Evolutionary conservation across 2,113 vertebrate genomes (phyloP).

Genomic region (Tiliqua scincoides): DNA sequence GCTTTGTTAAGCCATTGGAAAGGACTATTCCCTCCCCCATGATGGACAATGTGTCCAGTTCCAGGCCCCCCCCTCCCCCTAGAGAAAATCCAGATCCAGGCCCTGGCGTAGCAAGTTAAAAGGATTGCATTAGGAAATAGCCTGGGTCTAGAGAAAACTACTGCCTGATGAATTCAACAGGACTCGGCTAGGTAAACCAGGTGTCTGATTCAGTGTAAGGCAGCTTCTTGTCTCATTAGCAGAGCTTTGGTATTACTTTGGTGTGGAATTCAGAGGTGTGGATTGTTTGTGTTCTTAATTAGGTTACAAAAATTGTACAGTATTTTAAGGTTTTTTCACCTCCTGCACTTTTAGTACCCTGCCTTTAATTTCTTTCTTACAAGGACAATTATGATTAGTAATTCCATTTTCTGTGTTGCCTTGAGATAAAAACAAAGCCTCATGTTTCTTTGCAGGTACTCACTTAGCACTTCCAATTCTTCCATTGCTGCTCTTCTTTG

Average conservation of each 20-base stretch:
- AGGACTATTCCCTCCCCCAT: background rate
- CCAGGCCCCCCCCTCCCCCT: background rate
- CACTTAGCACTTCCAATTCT: slow-evolving; percentile 93
- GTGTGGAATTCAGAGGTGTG: background rate
- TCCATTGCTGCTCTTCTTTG: slow-evolving; percentile 96
- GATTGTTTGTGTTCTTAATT: background rate
- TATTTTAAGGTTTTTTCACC: background rate
- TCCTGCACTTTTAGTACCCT: background rate
- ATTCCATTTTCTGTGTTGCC: background rate
- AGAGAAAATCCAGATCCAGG: background rate
- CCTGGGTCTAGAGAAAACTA: background rate
- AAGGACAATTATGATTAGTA: background rate
- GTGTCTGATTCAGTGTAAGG: background rate
- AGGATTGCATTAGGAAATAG: background rate
- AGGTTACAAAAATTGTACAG: background rate
- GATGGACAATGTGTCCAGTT: background rate
- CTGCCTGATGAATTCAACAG: background rate
- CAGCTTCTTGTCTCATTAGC: background rate
- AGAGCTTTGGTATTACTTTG: background rate
- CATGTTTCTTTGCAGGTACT: slow-evolving; percentile 81
- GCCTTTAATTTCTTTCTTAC: background rate
- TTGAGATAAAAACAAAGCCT: background rate
- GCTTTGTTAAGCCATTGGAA: background rate
- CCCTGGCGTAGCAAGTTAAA: background rate
- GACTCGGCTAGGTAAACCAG: background rate